Conservation (phyloP, 2,888 invertebrate genomes). For the Xestia c-nigrum region DNA sequence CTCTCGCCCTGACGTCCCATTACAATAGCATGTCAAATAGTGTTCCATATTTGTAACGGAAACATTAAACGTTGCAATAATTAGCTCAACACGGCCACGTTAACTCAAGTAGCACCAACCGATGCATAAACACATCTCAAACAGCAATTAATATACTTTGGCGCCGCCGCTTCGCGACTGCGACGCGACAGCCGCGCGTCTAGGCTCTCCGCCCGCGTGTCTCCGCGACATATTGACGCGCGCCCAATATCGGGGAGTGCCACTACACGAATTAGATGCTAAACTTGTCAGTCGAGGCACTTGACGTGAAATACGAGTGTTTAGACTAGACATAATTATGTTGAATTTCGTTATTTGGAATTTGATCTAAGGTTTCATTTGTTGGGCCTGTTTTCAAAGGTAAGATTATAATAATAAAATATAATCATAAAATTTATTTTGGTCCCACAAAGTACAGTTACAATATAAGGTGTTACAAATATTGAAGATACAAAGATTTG, state of each 20-base stretch:
- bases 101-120: not conserved
- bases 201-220: not conserved
- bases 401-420: no score
- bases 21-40: not conserved
- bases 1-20: not conserved
- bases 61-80: not conserved
- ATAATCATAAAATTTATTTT: no score
- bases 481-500: no score
- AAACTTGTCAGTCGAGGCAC: slow-evolving; percentile 26
- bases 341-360: slow-evolving; percentile 7
- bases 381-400: not conserved
- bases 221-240: slow-evolving; percentile 27
- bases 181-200: slow-evolving; percentile 13
- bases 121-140: slow-evolving; percentile 21
- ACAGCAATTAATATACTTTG: slow-evolving; percentile 44
- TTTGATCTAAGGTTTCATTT: not conserved
- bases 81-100: not conserved
- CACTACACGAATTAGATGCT: slow-evolving; percentile 38
- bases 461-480: no score
- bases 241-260: slow-evolving; percentile 33
- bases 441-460: no score
- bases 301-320: slow-evolving; percentile 12
- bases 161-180: not conserved
- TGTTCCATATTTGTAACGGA: not conserved
- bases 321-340: not conserved